A percentile compares a stretch with the other conserved stretches of the same genome.
phyloP scores from a whole-genome alignment of 2,888 invertebrate species.

The Cantharis rustica region DNA sequence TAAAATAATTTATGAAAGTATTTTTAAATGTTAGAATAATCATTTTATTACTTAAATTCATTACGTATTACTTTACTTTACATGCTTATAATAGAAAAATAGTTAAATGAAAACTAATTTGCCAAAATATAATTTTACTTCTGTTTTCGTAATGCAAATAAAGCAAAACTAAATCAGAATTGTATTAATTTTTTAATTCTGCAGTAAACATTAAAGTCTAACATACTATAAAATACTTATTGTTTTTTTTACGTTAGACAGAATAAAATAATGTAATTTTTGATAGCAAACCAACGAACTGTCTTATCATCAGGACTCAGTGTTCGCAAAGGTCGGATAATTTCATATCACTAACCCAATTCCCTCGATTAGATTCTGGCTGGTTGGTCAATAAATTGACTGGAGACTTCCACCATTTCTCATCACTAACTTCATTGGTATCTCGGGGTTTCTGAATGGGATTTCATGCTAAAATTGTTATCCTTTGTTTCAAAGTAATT shows the following conservation, averaged over 20 bases:
- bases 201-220: slow-evolving; percentile 14
- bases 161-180: neutral
- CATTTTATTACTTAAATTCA: neutral
- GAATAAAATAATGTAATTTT: slow-evolving; percentile 48
- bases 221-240: slow-evolving; percentile 23
- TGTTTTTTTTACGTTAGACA: slow-evolving; percentile 36
- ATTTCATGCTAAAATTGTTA: slow-evolving; percentile 51
- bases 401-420: slow-evolving; percentile 55
- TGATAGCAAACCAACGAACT: slow-evolving; percentile 50
- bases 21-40: neutral
- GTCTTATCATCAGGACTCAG: slow-evolving; percentile 56
- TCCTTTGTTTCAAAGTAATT: slow-evolving; percentile 43
- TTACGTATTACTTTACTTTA: neutral
- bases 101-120: neutral
- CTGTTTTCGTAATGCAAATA: neutral
- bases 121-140: neutral
- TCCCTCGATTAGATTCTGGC: slow-evolving; percentile 57
- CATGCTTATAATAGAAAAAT: neutral
- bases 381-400: slow-evolving; percentile 57
- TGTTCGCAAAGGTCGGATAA: slow-evolving; percentile 49
- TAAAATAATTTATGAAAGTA: neutral
- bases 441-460: slow-evolving; percentile 49
- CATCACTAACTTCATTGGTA: slow-evolving; percentile 55
- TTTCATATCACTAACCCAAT: slow-evolving; percentile 57
- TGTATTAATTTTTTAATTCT: slow-evolving; percentile 1